Evolutionary conservation across 2,113 vertebrate genomes (phyloP).

Genomic region (Pitta sordida): DNA sequence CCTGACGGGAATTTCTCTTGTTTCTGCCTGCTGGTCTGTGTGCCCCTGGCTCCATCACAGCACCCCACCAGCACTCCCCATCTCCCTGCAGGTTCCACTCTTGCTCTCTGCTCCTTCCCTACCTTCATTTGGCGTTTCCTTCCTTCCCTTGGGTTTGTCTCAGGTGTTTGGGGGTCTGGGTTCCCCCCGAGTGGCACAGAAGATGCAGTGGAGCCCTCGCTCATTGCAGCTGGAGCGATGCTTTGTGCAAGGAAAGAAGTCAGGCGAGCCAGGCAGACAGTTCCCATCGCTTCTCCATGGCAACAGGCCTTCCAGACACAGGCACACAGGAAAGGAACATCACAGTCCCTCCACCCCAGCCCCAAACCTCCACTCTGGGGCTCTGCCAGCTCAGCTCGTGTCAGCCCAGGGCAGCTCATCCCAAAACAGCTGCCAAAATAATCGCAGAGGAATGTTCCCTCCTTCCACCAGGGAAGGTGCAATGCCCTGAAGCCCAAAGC

Average conservation of each 20-base stretch:
- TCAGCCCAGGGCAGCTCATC: background rate
- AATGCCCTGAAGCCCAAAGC: background rate
- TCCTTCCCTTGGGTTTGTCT: background rate
- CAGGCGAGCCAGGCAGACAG: background rate
- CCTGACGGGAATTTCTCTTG: background rate
- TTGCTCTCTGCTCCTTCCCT: background rate
- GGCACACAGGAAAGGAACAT: background rate
- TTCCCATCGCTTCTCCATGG: slow-evolving; percentile 60
- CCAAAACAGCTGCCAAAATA: background rate
- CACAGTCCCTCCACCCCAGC: fast-evolving
- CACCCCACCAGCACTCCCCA: fast-evolving
- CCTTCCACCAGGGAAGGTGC: background rate
- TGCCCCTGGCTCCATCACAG: background rate
- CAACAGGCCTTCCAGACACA: slow-evolving; percentile 49
- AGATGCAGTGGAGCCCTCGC: background rate
- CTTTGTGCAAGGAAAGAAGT: slow-evolving; percentile 1
- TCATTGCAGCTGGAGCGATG: background rate
- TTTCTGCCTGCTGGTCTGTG: background rate
- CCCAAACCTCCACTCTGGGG: background rate
- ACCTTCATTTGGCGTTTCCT: background rate
- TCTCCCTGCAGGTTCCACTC: background rate
- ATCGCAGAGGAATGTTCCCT: background rate
- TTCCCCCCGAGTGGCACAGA: background rate
- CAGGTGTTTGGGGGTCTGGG: background rate
- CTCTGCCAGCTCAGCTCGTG: background rate